These are phyloP conservation scores for Trichomalopsis sarcophagae DNA, from an alignment of 1,140 invertebrate genomes.

Conservation along the genomic window DNA sequence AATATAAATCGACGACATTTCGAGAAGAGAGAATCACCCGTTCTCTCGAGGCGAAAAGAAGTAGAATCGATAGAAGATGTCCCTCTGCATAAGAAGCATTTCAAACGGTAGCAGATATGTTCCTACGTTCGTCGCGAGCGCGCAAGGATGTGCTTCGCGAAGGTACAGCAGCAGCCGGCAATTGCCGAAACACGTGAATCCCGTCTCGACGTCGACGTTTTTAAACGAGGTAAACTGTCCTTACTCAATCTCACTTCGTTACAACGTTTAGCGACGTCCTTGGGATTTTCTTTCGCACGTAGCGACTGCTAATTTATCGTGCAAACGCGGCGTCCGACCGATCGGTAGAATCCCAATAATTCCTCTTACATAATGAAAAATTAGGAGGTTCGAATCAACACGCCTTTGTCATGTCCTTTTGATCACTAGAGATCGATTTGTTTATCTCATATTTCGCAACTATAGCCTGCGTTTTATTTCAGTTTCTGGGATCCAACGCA, in stretches of 20 bases:
- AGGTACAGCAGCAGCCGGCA: conserved; percentile 52
- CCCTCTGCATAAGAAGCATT: conserved; percentile 64
- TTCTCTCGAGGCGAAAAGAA: not conserved
- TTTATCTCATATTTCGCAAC: not conserved
- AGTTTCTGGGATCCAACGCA: conserved; percentile 53
- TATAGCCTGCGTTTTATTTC: conserved; percentile 30
- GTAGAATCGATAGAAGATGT: conserved; percentile 58
- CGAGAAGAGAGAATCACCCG: not conserved
- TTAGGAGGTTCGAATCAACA: not conserved
- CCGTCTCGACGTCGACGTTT: conserved; percentile 49
- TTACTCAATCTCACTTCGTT: not conserved
- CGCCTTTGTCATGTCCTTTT: not conserved
- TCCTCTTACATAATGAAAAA: conserved; percentile 59
- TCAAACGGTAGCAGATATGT: conserved; percentile 58
- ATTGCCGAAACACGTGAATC: conserved; percentile 59
- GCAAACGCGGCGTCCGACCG: no score
- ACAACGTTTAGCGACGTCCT: not conserved
- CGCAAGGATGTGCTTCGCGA: not conserved
- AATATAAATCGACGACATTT: not conserved
- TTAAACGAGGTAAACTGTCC: conserved; percentile 59
- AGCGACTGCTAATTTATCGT: not conserved
- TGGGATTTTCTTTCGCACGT: not conserved
- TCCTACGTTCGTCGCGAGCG: conserved; percentile 54
- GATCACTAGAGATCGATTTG: not conserved
- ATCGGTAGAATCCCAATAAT: conserved; percentile 56